phyloP scores from a whole-genome alignment of 2,888 invertebrate species.

The Laspeyria flexula region DNA sequence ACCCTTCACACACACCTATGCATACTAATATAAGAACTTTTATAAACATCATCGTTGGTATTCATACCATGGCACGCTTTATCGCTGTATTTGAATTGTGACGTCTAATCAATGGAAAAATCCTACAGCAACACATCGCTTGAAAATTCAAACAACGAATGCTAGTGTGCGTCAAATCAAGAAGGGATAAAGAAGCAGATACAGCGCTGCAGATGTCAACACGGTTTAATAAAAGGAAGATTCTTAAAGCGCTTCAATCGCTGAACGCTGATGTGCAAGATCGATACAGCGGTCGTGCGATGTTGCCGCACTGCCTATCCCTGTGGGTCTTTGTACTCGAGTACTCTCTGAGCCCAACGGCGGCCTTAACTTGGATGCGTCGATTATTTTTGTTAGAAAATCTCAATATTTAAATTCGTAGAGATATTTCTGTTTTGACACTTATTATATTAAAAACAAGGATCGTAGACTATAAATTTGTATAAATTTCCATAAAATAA shows the following conservation, averaged over 20 bases:
- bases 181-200: slow-evolving; percentile 6
- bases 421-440: background rate
- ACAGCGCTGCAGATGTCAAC: slow-evolving; percentile 19
- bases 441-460: background rate
- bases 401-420: background rate
- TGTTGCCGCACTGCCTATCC: slow-evolving; percentile 65
- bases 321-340: slow-evolving; percentile 71
- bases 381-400: slow-evolving; percentile 21
- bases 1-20: slow-evolving; percentile 16
- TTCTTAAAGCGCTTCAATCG: slow-evolving; percentile 51
- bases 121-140: slow-evolving; percentile 11
- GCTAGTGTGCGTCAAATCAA: slow-evolving; percentile 3
- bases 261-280: slow-evolving; percentile 48
- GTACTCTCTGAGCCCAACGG: slow-evolving; percentile 55
- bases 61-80: slow-evolving; percentile 4
- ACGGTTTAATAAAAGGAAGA: background rate
- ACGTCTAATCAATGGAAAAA: slow-evolving; percentile 10
- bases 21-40: slow-evolving; percentile 1
- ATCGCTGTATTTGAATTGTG: slow-evolving; percentile 6
- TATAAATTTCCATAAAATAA: background rate
- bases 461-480: background rate
- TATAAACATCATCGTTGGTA: slow-evolving; percentile 1
- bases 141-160: slow-evolving; percentile 10
- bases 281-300: slow-evolving; percentile 74
- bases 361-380: slow-evolving; percentile 55